phyloP scores from a whole-genome alignment of 2,113 vertebrate genomes.

The Erythrolamprus reginae region DNA sequence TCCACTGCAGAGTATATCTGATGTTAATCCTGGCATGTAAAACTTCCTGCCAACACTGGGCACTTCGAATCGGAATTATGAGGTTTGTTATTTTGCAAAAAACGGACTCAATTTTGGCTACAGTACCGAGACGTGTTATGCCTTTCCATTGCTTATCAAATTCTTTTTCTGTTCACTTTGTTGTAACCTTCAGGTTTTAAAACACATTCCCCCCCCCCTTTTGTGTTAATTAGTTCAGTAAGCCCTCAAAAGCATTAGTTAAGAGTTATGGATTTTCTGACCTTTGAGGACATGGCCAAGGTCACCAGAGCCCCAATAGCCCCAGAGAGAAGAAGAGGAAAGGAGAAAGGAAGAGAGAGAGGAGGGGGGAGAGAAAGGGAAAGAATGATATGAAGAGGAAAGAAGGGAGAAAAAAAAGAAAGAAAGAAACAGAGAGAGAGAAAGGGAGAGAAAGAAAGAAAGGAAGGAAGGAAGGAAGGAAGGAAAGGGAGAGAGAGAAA shows the following conservation, averaged over 20 bases:
- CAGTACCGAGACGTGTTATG: background rate
- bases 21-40: background rate
- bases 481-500: too few relatives aligned
- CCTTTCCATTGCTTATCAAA: background rate
- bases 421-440: background rate
- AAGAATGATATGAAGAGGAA: accelerated
- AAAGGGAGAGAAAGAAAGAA: too few relatives aligned
- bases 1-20: background rate
- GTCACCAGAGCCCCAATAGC: background rate
- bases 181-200: background rate
- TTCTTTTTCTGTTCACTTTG: background rate
- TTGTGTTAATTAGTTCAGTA: background rate
- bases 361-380: too few relatives aligned
- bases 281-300: background rate
- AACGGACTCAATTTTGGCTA: background rate
- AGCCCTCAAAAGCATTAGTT: background rate
- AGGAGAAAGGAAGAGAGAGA: too few relatives aligned
- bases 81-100: background rate
- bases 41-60: background rate
- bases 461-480: too few relatives aligned
- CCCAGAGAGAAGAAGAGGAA: too few relatives aligned
- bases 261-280: background rate
- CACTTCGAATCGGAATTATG: background rate
- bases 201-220: background rate
- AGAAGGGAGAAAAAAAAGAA: accelerated